Evolutionary conservation across 2,888 invertebrate genomes (phyloP), one percentile per base, ranked within the genome.

Genomic region (Eristalis intricaria): DNA sequence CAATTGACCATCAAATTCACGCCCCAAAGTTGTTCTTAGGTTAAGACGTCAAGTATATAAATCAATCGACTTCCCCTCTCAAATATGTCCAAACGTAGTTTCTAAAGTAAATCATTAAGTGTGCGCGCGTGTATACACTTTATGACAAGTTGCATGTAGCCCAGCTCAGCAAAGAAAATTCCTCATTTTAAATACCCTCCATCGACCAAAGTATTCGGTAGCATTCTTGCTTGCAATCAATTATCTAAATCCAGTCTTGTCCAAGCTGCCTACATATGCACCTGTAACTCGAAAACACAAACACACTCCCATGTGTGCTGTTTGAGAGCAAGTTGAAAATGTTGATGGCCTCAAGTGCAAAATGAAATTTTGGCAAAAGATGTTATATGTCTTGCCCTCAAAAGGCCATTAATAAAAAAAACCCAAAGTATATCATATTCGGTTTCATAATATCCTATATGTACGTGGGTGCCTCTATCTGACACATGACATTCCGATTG

Each of bases 401-500:
- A 63, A 68, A 61, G 60, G 61, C 43, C 40, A 70, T 65, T 63
- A 66, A 65, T 63, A 66, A 65, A 61, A 65, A 75, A 73, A 71
- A 58, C 15, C 13, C 29, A 50, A 43, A 58, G 60, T 29, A 32
- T 73, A 64, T 56, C 50, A 22, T 22, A 63, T 38, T 40, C 5
- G 26, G 65, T 81, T 85, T 85, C 73, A 73, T 77, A 81, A 85
- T 63, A 85, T 63, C 35, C 22, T 11, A 35, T 63, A 35, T 40
- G 70, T 69, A 82, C 56, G 82, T 78, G 83, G 75, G 83, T 71
- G 78, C 74, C 43, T 26, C 43, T 60, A 19, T 50, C 50, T 50
- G 43, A 63, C 69, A 71, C 65, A 56, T 74, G 82, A 75, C 79
- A 83, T 83, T 79, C 75, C 83, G 68, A 87, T 87, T 87, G 83